Evolutionary conservation across 2,888 invertebrate genomes (phyloP), one percentile per base, ranked within the genome.

Genomic region (Drosophila suboccidentalis): DNA sequence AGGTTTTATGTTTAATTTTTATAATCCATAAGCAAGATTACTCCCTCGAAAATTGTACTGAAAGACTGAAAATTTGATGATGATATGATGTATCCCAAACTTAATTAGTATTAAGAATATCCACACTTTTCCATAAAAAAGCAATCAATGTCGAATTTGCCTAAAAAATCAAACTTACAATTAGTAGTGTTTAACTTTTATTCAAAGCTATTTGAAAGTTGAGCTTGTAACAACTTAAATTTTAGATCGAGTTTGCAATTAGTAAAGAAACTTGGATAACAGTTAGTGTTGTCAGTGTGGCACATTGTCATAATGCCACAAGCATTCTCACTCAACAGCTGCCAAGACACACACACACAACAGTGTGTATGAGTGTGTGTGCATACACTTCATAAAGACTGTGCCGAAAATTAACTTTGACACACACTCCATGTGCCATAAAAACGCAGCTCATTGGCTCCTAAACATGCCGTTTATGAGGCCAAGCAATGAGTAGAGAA

Each of bases 391-490:
- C 75, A 78, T 78, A 78, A 78, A 78, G 78, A 59, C 70, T 71
- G 60, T 61, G 75, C 65, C 69, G 62, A 63, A 86, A 77, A 80
- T 86, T 74, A 82, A 83, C 80, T 82, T 80, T 74, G 73, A 82
- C 76, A 67, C 64, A 60, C 65, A 69, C 78, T 65, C 60, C 19
- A 65, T 50, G 19, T 72, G 77, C 41, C 71, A 83, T 87, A 83
- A 82, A 82, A 81, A 70, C 69, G 71, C 82, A 84, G 82, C 67
- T 84, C 87, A 87, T 82, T 82, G 69, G 76, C 69, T 59, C 46
- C 76, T 87, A 81, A 84, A 84, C 69, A 80, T 78, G 62, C 54
- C 70, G 70, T 79, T 81, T 71, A 81, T 74, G 74, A 61, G 60
- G 15, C 50, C 50, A 76, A 53, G 15, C 3, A 59, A 38, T 4